Evolutionary conservation across 2,113 vertebrate species (phyloP).

Genomic region (Tetrao urogallus): DNA sequence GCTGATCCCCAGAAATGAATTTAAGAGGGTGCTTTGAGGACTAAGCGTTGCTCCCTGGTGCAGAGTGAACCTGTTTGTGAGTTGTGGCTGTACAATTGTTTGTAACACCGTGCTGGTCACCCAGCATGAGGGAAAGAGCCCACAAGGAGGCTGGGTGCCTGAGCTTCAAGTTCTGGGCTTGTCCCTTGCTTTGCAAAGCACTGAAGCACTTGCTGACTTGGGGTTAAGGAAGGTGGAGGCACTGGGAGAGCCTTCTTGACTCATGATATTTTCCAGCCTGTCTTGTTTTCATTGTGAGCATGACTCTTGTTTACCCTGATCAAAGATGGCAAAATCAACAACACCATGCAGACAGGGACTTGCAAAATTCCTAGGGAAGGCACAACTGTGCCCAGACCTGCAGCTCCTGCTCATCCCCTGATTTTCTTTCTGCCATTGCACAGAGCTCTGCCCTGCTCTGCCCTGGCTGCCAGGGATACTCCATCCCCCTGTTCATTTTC

Average conservation of each 20-base stretch:
- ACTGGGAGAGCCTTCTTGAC: conserved; percentile 19
- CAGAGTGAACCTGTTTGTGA: not conserved
- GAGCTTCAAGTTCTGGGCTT: not conserved
- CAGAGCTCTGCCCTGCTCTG: accelerated
- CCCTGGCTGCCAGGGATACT: not conserved
- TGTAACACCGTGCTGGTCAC: not conserved
- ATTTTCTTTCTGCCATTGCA: not conserved
- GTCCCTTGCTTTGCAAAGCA: not conserved
- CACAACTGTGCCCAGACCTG: conserved; percentile 64
- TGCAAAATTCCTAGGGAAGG: conserved; percentile 60
- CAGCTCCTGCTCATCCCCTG: conserved; percentile 41
- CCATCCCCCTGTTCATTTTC: not conserved
- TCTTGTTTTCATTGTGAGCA: conserved; percentile 64
- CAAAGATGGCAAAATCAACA: conserved; percentile 66
- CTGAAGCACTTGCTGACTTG: conserved; percentile 43
- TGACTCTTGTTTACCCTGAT: conserved; percentile 57
- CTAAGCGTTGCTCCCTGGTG: not conserved
- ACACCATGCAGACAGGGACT: conserved; percentile 57
- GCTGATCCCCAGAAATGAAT: not conserved
- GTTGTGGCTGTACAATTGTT: not conserved
- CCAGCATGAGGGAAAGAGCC: not conserved
- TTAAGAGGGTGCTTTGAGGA: not conserved
- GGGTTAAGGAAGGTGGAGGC: conserved; percentile 51
- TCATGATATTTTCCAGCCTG: conserved; percentile 62
- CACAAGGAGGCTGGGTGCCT: conserved; percentile 13